Conservation (phyloP, 2,888 invertebrate species). For the Amphiduros pacificus region DNA sequence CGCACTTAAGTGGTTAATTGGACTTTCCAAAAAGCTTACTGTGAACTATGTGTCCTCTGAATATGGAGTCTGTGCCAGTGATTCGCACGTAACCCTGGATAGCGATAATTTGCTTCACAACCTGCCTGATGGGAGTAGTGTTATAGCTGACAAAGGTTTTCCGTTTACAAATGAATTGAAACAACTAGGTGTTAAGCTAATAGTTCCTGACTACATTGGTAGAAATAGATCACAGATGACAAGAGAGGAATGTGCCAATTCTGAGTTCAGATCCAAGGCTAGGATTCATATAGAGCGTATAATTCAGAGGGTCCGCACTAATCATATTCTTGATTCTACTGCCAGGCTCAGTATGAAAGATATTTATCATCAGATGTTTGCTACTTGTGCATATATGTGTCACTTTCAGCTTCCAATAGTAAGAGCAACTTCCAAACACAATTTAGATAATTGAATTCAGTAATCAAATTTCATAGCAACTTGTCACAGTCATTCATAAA, state of each 20-base stretch:
- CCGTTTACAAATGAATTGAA: constrained; percentile 6
- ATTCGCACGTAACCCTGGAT: constrained; percentile 17
- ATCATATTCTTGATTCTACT: constrained; percentile 14
- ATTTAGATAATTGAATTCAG: too few relatives aligned
- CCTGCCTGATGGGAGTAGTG: constrained; percentile 12
- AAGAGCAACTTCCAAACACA: too few relatives aligned
- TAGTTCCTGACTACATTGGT: constrained; percentile 22
- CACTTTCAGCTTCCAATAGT: too few relatives aligned
- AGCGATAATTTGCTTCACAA: constrained; percentile 7
- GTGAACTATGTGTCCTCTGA: constrained; percentile 22
- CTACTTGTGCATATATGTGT: constrained; percentile 20
- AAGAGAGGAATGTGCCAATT: not conserved
- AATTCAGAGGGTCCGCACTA: constrained; percentile 19
- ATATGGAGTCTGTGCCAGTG: constrained; percentile 23
- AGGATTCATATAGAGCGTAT: constrained; percentile 20
- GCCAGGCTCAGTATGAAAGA: constrained; percentile 18
- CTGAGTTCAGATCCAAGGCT: constrained; percentile 17
- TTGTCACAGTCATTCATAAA: too few relatives aligned
- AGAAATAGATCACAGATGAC: constrained; percentile 17
- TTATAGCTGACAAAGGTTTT: constrained; percentile 26
- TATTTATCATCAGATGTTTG: constrained; percentile 21
- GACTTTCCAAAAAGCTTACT: constrained; percentile 20
- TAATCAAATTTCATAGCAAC: too few relatives aligned
- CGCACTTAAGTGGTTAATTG: constrained; percentile 20
- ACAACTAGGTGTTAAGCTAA: constrained; percentile 22